Conservation (phyloP, 2,888 invertebrate species). For the Drosophila leonis region DNA sequence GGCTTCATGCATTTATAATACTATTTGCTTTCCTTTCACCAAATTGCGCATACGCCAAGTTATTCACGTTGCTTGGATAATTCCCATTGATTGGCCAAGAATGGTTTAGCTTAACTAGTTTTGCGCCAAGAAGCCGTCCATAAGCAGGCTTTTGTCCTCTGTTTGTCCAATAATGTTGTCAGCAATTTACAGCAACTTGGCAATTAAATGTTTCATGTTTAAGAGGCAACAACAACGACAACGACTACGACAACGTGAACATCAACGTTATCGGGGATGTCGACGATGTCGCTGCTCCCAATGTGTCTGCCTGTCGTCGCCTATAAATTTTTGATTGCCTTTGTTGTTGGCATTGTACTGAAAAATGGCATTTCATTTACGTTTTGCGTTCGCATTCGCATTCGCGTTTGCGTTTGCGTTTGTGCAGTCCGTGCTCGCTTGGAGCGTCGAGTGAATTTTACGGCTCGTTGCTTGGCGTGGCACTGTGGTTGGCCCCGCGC, state of each 20-base stretch:
- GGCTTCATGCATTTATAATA: slow-evolving; percentile 8
- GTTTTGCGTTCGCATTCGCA: slow-evolving; percentile 49
- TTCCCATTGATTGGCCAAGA: slow-evolving; percentile 34
- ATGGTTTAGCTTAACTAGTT: slow-evolving; percentile 48
- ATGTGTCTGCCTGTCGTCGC: slow-evolving; percentile 61
- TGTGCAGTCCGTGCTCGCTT: slow-evolving; percentile 46
- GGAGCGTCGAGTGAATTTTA: slow-evolving; percentile 74
- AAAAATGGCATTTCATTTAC: slow-evolving; percentile 73
- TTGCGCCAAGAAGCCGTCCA: slow-evolving; percentile 34
- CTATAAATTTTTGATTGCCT: slow-evolving; percentile 76
- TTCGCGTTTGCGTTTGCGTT: slow-evolving; percentile 4
- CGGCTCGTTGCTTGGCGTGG: slow-evolving; percentile 70
- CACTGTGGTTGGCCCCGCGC: slow-evolving; percentile 48
- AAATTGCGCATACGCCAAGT: slow-evolving; percentile 17
- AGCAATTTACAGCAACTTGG: slow-evolving; percentile 47
- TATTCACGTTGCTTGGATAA: slow-evolving; percentile 32
- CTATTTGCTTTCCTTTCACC: not conserved
- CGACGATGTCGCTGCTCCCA: slow-evolving; percentile 22
- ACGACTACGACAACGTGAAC: slow-evolving; percentile 17
- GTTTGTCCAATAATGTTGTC: slow-evolving; percentile 27
- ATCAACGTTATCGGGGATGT: slow-evolving; percentile 9
- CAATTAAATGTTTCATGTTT: slow-evolving; percentile 70
- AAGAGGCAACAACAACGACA: slow-evolving; percentile 34
- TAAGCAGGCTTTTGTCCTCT: slow-evolving; percentile 20
- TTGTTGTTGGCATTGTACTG: slow-evolving; percentile 53